Evolutionary conservation across 2,888 invertebrate genomes (phyloP), one percentile per base, ranked within the genome.

Genomic region (Myopa tessellatipennis): DNA sequence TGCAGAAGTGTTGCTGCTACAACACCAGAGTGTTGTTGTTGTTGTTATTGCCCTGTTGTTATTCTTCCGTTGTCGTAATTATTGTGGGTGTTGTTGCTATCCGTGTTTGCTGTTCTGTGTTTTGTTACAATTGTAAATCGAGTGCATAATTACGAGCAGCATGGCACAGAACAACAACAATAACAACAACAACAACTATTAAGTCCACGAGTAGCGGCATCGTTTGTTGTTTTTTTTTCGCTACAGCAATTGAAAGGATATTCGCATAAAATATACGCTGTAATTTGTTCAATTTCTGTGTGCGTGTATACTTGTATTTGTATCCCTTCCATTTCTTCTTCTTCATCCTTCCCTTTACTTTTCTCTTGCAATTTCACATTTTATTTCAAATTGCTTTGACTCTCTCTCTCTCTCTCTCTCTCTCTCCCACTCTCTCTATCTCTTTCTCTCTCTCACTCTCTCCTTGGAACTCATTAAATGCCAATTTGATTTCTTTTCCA

Each of bases 91-190:
- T 65, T 74, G 81, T 81, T 80, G 82, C 14, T 81, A 80, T 26
- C 26, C 10, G 45, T 83, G 82, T 81, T 82, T 82, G 83, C 74
- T 76, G 80, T 84, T 85, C 82, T 10, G 4, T 16, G 16, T 58
- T 58, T 7, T 36, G 12, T 58, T 71, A 12, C 36, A 85, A 85
- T 85, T 82, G 83, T 82, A 63, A 63, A 63, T 65, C 65, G 65
- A 80, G 81, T 82, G 82, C 83, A 85, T 85, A 85, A 85, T 85
- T 85, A 84, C 84, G 80, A 82, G 45, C 67, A 58, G 76, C 80
- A 81, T 80, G 77, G 78, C 65, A 65, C 36, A 14, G 26, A 71
- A 14, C 61, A 73, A 69, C 36, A 74, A 58, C 26, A 63, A 45
- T 45, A 74, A 69, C 2, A 70, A 55, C 67, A 16, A 65, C 34